These are phyloP conservation scores for Eueremaeus valkanovi DNA, from an alignment of 2,888 invertebrate species.

Conservation along the genomic window DNA sequence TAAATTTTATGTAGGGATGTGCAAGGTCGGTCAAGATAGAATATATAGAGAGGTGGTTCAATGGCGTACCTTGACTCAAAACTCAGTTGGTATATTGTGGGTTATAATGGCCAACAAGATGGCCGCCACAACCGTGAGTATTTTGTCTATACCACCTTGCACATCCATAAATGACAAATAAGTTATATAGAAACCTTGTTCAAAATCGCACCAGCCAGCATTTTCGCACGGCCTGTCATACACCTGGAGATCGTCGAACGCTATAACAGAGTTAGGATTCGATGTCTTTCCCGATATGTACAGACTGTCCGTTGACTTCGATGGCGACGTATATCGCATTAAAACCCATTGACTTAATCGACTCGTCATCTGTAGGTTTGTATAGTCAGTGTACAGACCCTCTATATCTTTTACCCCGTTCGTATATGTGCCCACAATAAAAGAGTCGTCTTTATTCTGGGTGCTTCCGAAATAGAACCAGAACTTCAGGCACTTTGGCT, in stretches of 20 bases:
- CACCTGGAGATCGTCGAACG: conserved; percentile 44
- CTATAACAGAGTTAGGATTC: conserved; percentile 8
- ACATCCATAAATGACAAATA: no score
- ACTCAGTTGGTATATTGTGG: no score
- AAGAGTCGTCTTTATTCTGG: neutral
- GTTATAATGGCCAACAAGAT: no score
- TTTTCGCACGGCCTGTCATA: conserved; percentile 42
- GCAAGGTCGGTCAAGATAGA: no score
- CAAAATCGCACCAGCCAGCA: conserved; percentile 45
- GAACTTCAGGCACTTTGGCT: conserved; percentile 25
- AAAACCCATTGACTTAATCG: neutral
- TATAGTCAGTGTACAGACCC: neutral
- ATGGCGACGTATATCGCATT: neutral
- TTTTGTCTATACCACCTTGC: no score
- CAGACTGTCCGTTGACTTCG: neutral
- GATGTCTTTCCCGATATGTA: neutral
- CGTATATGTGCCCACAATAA: neutral
- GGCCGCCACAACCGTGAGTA: no score
- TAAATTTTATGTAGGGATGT: no score
- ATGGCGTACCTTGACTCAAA: no score
- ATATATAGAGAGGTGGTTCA: no score
- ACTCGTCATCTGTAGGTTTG: neutral
- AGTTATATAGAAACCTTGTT: neutral
- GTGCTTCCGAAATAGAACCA: neutral
- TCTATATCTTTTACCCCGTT: neutral